Base-by-base conservation (phyloP, 2,888 invertebrate genomes). In the Pollenia griseotomentosa region DNA sequence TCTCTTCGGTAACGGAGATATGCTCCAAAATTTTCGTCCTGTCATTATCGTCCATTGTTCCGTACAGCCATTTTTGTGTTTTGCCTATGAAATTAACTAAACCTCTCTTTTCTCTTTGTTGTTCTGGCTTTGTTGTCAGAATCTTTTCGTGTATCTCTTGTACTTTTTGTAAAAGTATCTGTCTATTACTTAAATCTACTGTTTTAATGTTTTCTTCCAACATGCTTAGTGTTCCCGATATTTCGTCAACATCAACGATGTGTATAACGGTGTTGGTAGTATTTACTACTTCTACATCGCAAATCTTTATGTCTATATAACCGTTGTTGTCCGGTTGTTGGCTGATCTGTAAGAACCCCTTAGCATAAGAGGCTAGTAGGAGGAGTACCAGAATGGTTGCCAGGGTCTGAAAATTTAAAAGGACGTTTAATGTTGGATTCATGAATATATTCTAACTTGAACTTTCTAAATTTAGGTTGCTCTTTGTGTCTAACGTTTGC, bases 181-280 rank as follows among this genome's bases (percentile, higher is more conserved):
- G 63, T n/a, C 42, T 33, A 63, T 42, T 63, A 42, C 63, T 63
- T 63, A 63, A 14, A 63, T 63, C 42, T n/a, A 42, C n/a, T 33
- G 63, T 42, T 42, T 40, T 63, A 42, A 63, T 63, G 40, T 63
- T 63, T 63, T 63, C 61, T n/a, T 63, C 40, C 40, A 63, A 63
- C 10, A 63, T 63, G 11, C 40, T 42, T 14, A 63, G 42, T 14
- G 40, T 40, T 63, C n/a, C n/a, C 11, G n/a, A n/a, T 63, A 63
- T 63, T 63, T 63, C 63, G 33, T 40, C 40, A 23, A 63, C n/a
- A 42, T 63, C 40, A 10, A 63, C 4, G n/a, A 63, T 63, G n/a
- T 42, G 42, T 63, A 63, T 12, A n/a, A 63, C 59, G 9, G 59
- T 59, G 11, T 59, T 59, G 10, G 59, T 59, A 33, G 59, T 8